Evolutionary conservation across 2,113 vertebrate species (phyloP).

Genomic region (Trochalopteron elliotii): DNA sequence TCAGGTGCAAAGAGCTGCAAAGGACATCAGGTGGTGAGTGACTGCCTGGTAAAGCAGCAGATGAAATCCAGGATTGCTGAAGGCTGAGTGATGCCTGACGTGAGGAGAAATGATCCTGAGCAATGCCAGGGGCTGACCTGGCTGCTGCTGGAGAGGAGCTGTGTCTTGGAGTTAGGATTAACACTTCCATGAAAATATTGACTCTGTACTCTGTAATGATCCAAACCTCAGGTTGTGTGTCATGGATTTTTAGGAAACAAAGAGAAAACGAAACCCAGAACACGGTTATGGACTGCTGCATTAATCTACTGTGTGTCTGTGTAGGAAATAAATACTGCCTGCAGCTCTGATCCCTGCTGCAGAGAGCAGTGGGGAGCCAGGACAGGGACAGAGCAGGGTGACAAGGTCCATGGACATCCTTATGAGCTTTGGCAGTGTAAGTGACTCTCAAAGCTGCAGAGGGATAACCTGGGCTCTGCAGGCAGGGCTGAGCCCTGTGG

Average conservation of each 20-base stretch:
- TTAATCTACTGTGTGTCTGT: neutral
- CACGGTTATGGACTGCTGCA: neutral
- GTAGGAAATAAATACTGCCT: neutral
- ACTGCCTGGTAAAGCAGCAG: neutral
- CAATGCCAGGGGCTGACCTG: neutral
- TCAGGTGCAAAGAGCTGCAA: neutral
- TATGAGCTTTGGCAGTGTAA: accelerated
- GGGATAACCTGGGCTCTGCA: neutral
- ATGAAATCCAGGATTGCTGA: neutral
- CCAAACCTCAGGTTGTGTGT: neutral
- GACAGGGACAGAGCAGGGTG: neutral
- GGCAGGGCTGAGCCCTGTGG: neutral
- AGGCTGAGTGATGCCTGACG: accelerated
- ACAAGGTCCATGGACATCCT: neutral
- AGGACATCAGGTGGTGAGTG: accelerated
- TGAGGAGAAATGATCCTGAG: neutral
- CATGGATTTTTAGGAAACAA: neutral
- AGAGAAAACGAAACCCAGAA: neutral
- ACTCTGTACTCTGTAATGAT: neutral
- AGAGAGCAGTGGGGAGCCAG: neutral
- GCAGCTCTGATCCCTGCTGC: neutral
- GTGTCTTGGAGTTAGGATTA: neutral
- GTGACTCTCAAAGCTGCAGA: neutral
- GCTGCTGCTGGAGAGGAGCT: neutral
- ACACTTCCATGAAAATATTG: neutral